Base-by-base conservation (phyloP, 2,888 invertebrate species). In the Priocnemis perturbator region DNA sequence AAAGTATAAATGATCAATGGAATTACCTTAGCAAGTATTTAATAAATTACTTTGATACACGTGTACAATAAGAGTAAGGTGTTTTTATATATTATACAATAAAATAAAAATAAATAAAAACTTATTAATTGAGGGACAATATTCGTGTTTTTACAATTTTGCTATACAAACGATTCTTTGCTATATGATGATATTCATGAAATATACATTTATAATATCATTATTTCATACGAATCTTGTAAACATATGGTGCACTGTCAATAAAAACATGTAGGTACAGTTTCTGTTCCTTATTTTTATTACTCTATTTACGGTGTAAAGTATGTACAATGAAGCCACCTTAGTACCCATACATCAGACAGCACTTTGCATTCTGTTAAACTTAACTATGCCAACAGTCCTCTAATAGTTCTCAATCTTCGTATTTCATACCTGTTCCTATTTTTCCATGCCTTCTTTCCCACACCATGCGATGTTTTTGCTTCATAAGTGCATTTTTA, bases 401-500 rank as follows among this genome's bases (percentile, higher is more conserved):
- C 47, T 44, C 20, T 48, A 19, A 68, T 52, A 9, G 7, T 50
- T 37, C 17, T 50, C 19, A 50, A 5, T 19, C 50, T 2, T 50
- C 50, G 5, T 60, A 74, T 77, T 91, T 92, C 91, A 92, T 93
- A 69, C 94, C 94, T 67, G 90, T 89, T 72, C 94, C 94, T 57
- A 95, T 93, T 15, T 93, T 93, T 7, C 97, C 97, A 82, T 99
- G 93, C 74, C 98, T 93, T 87, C 97, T 93, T 90, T 99, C 98
- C 98, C 98, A 99, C 82, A 98, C 92, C 93, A 99, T 91, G 77
- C 99, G 95, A 91, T 99, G 99, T 89, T 99, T 99, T 89, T 99
- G 99, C 90, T 99, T 99, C 97, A 98, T 97, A 86, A 94, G 98
- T 0, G 95, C 95, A 68, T 91, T 91, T 80, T 92, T 92, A 7